Evolutionary conservation across 2,888 invertebrate genomes (phyloP), one percentile per base, ranked within the genome.

Genomic region (Parnassius smintheus): DNA sequence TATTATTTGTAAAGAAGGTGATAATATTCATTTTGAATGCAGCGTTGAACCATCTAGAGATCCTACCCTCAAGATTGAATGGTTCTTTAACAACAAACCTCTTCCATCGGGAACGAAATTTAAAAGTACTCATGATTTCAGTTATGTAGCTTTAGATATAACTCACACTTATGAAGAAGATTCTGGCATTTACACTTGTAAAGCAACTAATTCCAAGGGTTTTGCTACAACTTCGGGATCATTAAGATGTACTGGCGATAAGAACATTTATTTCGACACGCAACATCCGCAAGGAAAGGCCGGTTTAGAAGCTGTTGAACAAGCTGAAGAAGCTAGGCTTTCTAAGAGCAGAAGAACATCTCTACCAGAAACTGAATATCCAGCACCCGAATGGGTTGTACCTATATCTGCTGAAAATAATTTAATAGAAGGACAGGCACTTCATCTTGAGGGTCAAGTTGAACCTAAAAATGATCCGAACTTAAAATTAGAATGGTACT

Each of bases 271-370:
- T 80, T 87, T 96, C 56, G 97, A 98, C 77, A 98, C 98, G 0
- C 98, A 98, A 87, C 97, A 99, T 92, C 98, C 98, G 52, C 98
- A 98, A 92, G 98, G 98, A 46, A 94, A 95, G 80, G 96, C 95
- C 73, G 98, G 98, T 54, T 92, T 98, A 62, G 96, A 97, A 78
- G 96, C 96, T 67, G 96, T 99, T 0, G 95, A 96, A 81, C 96
- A 97, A 86, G 96, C 97, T 54, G 98, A 99, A 81, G 96, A 96
- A 77, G 96, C 95, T 22, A 93, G 95, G 71, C 93, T 95, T 66
- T 95, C 96, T 75, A 95, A 95, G 70, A 94, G 93, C 68, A 94
- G 95, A 70, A 94, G 95, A 75, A 85, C 94, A 0, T 93, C 94
- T 56, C 93, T 93, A 65, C 95, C 96, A 2, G 97, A 97, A 70